Conservation (phyloP, 2,113 vertebrate genomes). For the Mastomys coucha region DNA sequence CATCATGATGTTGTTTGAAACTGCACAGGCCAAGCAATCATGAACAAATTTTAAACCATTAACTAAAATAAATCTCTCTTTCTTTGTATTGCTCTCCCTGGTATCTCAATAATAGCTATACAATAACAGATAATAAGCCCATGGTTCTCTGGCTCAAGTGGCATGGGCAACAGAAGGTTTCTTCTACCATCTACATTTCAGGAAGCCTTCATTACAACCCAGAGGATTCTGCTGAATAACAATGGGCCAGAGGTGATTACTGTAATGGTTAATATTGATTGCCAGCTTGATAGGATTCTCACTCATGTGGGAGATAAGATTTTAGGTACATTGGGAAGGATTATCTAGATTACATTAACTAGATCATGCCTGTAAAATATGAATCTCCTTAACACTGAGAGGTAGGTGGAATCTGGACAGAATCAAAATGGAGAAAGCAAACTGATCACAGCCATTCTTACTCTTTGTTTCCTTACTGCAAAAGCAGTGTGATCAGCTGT, state of each 20-base stretch:
- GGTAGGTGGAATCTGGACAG: background rate
- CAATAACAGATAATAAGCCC: background rate
- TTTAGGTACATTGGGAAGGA: background rate
- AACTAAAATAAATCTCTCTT: background rate
- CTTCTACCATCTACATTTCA: background rate
- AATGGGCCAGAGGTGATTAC: background rate
- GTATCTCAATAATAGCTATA: background rate
- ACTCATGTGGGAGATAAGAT: background rate
- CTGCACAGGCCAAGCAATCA: background rate
- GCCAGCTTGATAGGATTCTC: background rate
- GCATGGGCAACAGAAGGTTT: background rate
- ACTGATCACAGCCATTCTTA: background rate
- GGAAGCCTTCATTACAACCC: background rate
- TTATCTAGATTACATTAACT: background rate
- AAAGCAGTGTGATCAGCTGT: background rate
- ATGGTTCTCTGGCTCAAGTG: background rate
- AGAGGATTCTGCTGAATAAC: background rate
- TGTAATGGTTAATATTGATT: background rate
- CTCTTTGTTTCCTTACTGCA: no score
- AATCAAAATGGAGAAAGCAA: background rate
- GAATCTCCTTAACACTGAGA: background rate
- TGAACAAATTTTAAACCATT: background rate
- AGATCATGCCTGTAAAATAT: background rate
- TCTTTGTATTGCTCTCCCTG: background rate
- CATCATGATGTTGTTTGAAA: background rate